Evolutionary conservation across 2,113 vertebrate species (phyloP).

Genomic region (Xenopus laevis): DNA sequence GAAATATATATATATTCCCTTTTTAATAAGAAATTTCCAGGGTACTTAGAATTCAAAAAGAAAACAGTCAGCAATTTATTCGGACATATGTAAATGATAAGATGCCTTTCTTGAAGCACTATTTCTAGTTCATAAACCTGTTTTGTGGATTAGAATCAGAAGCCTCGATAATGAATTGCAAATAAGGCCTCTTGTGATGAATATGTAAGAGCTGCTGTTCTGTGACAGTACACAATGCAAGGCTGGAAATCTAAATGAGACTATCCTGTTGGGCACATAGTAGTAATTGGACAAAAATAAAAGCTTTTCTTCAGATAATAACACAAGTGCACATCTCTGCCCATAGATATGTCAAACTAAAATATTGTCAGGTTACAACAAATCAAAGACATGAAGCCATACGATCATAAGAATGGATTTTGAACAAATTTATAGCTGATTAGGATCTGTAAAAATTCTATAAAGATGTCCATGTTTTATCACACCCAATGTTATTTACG

Average conservation of each 20-base stretch:
- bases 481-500: background rate
- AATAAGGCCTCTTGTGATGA: slow-evolving; percentile 15
- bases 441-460: background rate
- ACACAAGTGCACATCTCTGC: background rate
- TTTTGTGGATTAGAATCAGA: slow-evolving; percentile 16
- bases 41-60: background rate
- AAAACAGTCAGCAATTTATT: background rate
- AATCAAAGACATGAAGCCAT: background rate
- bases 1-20: too few species aligned
- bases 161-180: slow-evolving; percentile 11
- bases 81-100: slow-evolving; percentile 14
- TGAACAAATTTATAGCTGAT: background rate
- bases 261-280: background rate
- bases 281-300: slow-evolving; percentile 13
- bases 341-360: background rate
- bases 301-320: background rate
- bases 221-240: slow-evolving; percentile 10
- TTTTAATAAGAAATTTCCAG: too few species aligned
- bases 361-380: background rate
- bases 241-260: slow-evolving; percentile 8
- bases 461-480: background rate
- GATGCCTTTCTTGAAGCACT: background rate
- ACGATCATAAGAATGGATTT: background rate
- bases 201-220: slow-evolving; percentile 18
- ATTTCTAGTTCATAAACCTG: slow-evolving; percentile 21